Evolutionary conservation across 2,797 vertebrate species (phyloP).

Genomic region (Chloroceryle amazona): DNA sequence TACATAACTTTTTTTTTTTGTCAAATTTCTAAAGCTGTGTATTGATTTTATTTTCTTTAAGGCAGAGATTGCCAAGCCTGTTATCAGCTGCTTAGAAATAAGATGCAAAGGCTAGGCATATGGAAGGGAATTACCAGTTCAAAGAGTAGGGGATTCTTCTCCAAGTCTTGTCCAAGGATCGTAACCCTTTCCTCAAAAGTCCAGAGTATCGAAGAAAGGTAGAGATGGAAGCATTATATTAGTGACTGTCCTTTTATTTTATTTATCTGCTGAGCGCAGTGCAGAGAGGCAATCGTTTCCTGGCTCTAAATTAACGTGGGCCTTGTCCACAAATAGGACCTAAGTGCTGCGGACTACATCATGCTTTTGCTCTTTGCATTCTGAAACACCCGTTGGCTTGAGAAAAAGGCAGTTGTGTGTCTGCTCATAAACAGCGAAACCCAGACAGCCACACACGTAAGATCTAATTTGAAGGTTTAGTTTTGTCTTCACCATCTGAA

Average conservation of each 20-base stretch:
- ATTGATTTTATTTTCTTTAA: conserved; percentile 10
- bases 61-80: background rate
- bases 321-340: background rate
- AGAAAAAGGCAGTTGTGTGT: background rate
- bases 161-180: background rate
- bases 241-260: background rate
- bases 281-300: background rate
- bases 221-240: background rate
- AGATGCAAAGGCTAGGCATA: background rate
- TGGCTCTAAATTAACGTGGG: background rate
- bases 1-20: conserved; percentile 71
- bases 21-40: conserved; percentile 39
- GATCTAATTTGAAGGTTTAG: conserved; percentile 12
- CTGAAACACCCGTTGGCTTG: background rate
- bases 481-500: conserved; percentile 8
- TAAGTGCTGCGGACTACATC: background rate
- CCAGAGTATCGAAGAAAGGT: background rate
- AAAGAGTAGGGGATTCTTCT: background rate
- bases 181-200: background rate
- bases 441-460: background rate
- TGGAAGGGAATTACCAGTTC: background rate
- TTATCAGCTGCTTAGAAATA: background rate
- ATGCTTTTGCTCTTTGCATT: background rate
- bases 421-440: background rate
- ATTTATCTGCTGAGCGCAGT: background rate